Base-by-base conservation (phyloP, 1,140 invertebrate genomes). In the Marisa cornuarietis region DNA sequence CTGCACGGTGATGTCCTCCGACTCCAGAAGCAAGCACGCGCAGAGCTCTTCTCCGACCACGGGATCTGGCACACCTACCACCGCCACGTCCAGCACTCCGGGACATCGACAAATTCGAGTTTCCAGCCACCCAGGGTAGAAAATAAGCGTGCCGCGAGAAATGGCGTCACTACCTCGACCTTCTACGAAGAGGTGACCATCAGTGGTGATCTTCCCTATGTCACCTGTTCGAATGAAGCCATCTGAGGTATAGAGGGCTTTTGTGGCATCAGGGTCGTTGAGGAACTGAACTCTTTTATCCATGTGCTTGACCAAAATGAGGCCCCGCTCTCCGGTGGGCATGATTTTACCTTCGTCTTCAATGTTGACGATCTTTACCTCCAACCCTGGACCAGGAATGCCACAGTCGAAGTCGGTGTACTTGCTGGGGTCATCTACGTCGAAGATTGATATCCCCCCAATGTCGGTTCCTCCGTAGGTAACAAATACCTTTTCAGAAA, bases 81-180 rank as follows among this genome's bases (percentile, higher is more conserved):
- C 65, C 42, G 54, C 10, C 14, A 58, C 76, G 18, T 68, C 76
- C n/a, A 16, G 3, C n/a, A 77, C 76, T 9, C n/a, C 63, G 13
- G 76, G 63, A 68, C 49, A 63, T 2, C 16, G 14, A 18, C 51
- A 11, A n/a, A 78, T 78, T 6, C 65, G 65, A 42, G 31, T 51
- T 63, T 78, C 76, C 24, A 78, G 65, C 65, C 65, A 71, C 10
- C 13, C 49, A 8, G 76, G 76, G 76, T 78, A 78, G 68, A 78
- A 31, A 54, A 42, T 42, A 42, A 0, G 6, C 31, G 6, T 42
- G 6, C 31, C 31, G 6, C 31, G 31, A 42, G 31, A 69, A 51
- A 78, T 78, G 65, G 51, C 51, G 68, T 71, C 65, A 24, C 26
- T 24, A 0, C 26, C 20, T 1, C 76, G 42, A 18, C 76, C 76